Base-by-base conservation (phyloP, 2,113 vertebrate genomes). In the Saimiri boliviensis region DNA sequence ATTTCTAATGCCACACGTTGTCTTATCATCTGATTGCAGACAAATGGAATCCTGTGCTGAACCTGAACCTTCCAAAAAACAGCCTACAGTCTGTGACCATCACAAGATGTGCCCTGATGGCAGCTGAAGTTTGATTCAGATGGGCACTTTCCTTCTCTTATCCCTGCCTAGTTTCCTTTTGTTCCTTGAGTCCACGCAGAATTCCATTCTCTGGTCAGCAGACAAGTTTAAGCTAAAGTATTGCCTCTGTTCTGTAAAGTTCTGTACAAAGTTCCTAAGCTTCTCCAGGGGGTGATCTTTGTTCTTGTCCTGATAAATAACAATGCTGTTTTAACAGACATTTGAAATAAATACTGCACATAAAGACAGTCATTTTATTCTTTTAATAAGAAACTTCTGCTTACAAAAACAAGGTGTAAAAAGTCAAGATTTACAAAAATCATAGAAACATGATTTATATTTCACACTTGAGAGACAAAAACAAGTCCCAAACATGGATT, bases 391-490 rank as follows among this genome's bases (percentile, higher is more conserved):
- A 99, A 99, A 99, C 81, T 98, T 99, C 93, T 82, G 96, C 89
- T 99, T 99, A 98, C 98, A 99, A 99, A 99, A 99, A 98, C 98
- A 98, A 98, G 91, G 98, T 98, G 98, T 98, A 99, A 99, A 99
- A 99, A 99, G 98, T 98, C 98, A 97, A 98, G 98, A 98, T 98
- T 98, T 98, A 99, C 98, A 98, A 98, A 99, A 98, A 98, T 98
- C 98, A 99, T 98, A 98, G 98, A 98, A 99, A 98, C 97, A 97
- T 98, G 97, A 98, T 98, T 98, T 97, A 16, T 98, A 89, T 98
- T 97, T 98, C 98, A 98, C 97, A 98, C 96, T 98, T 88, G 84
- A 98, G 95, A 95, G 88, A 98, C 74, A 96, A 94, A 96, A 98
- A 56, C 93, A 42, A 98, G 97, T 66, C 93, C 93, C 94, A 84